Evolutionary conservation across 2,113 vertebrate genomes (phyloP), one percentile per base, ranked within the genome.

Genomic region (Phaetusa simplex): DNA sequence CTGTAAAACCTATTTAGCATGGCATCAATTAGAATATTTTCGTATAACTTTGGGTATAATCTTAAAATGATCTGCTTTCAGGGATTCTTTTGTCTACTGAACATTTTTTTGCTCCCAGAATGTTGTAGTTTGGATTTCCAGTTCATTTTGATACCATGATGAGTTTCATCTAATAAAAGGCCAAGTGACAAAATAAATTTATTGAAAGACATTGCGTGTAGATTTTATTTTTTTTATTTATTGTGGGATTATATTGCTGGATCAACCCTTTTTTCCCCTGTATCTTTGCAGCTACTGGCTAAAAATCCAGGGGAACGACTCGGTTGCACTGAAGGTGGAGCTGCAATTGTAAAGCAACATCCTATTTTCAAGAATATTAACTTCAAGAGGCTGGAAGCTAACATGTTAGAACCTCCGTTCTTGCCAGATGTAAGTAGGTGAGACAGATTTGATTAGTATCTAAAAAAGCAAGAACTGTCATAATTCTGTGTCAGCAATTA

Each of bases 381-480:
- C 98, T 99, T 99, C 98, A 99, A 98, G 96, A 97, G 98, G n/a
- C 98, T 99, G 91, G 99, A 99, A 97, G 98, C 98, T 52, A 98
- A 98, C 96, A 99, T 99, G 98, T 81, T 99, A 92, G 99, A 99
- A 59, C 99, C 99, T 40, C 99, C 99, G 12, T 99, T 99, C 97
- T 98, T 96, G 91, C 99, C 99, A 40, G 99, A 99, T 86, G 99
- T 99, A 97, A 99, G 99, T 98, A 78, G 58, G 76, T 95, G 95
- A 97, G 96, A 96, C 89, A 96, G 94, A 95, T 94, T 95, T 96
- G 93, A 96, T 96, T 93, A 93, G 97, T 96, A 96, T 91, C 76
- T 95, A 90, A 90, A 90, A 79, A 89, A 91, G 77, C 69, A 92
- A 90, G 86, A 94, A 58, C n/a, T 87, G 43, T 72, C 24, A 8